These are phyloP conservation scores for Choristoneura fumiferana DNA, from an alignment of 1,140 invertebrate genomes.

Conservation along the genomic window DNA sequence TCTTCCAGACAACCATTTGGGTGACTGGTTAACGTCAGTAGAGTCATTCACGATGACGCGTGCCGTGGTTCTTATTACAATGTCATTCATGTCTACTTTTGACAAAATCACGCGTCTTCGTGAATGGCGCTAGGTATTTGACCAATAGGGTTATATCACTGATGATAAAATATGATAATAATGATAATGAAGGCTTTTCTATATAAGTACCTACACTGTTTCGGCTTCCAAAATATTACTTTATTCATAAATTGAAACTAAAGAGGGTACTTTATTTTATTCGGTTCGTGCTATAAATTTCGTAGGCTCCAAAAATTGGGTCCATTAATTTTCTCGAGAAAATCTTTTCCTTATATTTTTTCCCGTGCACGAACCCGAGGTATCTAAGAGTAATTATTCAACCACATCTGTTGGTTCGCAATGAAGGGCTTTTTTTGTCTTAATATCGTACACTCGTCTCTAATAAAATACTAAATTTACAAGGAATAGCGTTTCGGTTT, in stretches of 20 bases:
- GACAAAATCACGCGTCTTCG: too few relatives aligned
- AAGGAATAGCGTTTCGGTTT: too few relatives aligned
- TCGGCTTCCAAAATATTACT: background rate
- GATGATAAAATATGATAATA: too few relatives aligned
- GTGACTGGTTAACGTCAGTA: too few relatives aligned
- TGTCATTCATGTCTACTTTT: too few relatives aligned
- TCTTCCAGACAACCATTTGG: too few relatives aligned
- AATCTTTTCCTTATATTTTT: slow-evolving; percentile 18
- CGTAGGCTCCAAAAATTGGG: slow-evolving; percentile 11
- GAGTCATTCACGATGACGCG: too few relatives aligned
- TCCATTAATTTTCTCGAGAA: slow-evolving; percentile 13
- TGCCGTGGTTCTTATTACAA: too few relatives aligned
- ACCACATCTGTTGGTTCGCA: slow-evolving; percentile 50
- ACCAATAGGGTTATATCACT: too few relatives aligned
- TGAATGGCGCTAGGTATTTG: too few relatives aligned
- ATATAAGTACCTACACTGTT: too few relatives aligned
- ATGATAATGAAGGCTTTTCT: too few relatives aligned
- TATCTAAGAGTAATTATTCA: slow-evolving; percentile 37
- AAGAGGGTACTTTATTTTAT: slow-evolving; percentile 14
- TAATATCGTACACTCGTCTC: background rate
- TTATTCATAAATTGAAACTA: slow-evolving; percentile 26
- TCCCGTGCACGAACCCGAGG: slow-evolving; percentile 16
- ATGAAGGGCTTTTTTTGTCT: slow-evolving; percentile 39
- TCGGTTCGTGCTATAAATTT: slow-evolving; percentile 6
- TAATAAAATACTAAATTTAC: background rate